Evolutionary conservation across 1,140 invertebrate genomes (phyloP).

Genomic region (Drosophila hydei): DNA sequence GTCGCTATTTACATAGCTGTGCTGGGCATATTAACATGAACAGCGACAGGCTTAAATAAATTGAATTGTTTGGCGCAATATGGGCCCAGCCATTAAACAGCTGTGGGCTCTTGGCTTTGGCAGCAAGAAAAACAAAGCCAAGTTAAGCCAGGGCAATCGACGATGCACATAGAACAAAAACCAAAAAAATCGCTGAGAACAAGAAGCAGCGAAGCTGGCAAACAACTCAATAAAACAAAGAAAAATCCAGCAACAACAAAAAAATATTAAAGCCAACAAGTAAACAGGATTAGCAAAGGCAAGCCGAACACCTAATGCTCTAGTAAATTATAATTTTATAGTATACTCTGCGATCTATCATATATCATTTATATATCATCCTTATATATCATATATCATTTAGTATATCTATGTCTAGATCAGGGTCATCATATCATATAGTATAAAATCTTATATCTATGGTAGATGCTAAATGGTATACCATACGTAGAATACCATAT

Average conservation of each 20-base stretch:
- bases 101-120: background rate
- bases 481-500: no score
- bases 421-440: no score
- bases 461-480: no score
- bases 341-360: no score
- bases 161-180: conserved; percentile 29
- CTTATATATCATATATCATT: no score
- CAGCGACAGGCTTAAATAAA: conserved; percentile 70
- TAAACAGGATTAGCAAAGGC: background rate
- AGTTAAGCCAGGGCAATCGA: conserved; percentile 43
- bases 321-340: no score
- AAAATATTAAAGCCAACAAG: conserved; percentile 6
- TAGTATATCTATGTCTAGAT: no score
- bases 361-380: no score
- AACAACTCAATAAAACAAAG: conserved; percentile 43
- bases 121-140: conserved; percentile 47
- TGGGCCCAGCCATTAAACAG: conserved; percentile 56
- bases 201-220: conserved; percentile 31
- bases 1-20: conserved; percentile 13
- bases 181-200: conserved; percentile 8
- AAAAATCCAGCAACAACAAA: conserved; percentile 22
- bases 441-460: no score
- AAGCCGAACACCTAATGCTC: no score
- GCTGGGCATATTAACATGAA: conserved; percentile 63
- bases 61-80: conserved; percentile 72